Conservation (phyloP, 2,797 vertebrate genomes). For the Gambusia yucatana region DNA sequence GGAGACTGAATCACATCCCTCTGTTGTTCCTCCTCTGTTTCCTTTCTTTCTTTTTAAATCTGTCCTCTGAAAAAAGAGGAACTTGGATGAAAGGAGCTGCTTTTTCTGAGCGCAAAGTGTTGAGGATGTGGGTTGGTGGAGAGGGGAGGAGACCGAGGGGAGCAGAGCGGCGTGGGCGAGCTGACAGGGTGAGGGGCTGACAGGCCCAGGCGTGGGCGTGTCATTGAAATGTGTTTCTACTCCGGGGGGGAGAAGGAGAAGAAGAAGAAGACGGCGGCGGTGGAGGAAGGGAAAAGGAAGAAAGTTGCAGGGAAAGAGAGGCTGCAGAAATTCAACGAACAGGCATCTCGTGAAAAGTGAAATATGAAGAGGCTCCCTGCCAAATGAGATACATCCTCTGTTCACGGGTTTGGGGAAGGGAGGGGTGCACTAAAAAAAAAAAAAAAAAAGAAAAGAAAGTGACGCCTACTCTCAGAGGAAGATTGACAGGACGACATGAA, state of each 20-base stretch:
- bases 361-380: constrained; percentile 62
- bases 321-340: constrained; percentile 64
- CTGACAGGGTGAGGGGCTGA: constrained; percentile 81
- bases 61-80: constrained; percentile 58
- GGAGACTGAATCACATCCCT: constrained; percentile 68
- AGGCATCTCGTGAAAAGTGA: constrained; percentile 69
- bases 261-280: constrained; percentile 21
- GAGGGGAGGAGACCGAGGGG: constrained; percentile 55
- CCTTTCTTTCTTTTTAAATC: constrained; percentile 25
- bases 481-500: constrained; percentile 71
- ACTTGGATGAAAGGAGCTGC: constrained; percentile 75
- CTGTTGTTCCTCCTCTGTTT: constrained; percentile 54
- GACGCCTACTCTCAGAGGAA: constrained; percentile 62
- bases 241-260: constrained; percentile 45
- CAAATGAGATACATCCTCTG: constrained; percentile 68
- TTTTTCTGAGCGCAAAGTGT: constrained; percentile 71
- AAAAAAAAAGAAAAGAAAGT: constrained; percentile 37
- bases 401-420: constrained; percentile 40
- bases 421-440: constrained; percentile 8
- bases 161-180: constrained; percentile 76
- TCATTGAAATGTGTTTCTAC: constrained; percentile 82
- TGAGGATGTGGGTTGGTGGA: constrained; percentile 75
- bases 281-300: constrained; percentile 12
- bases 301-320: constrained; percentile 53
- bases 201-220: constrained; percentile 81